Percentiles rank a stretch among this genome's conserved stretches.
phyloP scores from a whole-genome alignment of 2,888 invertebrate species.

The Dermolepida albohirtum region DNA sequence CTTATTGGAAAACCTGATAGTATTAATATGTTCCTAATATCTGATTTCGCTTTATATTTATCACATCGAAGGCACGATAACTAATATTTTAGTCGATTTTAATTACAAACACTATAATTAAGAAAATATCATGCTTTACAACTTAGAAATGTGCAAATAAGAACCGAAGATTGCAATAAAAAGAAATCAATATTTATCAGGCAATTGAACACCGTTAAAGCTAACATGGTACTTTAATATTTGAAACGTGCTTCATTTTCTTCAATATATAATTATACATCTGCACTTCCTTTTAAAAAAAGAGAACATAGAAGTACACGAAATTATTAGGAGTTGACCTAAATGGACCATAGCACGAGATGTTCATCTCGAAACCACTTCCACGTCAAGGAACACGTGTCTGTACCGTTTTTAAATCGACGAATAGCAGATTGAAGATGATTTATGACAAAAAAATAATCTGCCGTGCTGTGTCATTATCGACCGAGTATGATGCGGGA shows the following conservation, averaged over 20 bases:
- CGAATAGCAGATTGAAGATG: conserved; percentile 33
- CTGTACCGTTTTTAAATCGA: conserved; percentile 24
- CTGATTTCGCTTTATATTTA: too few species aligned
- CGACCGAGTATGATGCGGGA: conserved; percentile 1
- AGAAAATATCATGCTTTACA: too few species aligned
- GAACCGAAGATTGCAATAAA: too few species aligned
- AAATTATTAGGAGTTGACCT: conserved; percentile 25
- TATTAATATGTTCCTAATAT: too few species aligned
- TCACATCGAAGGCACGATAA: too few species aligned
- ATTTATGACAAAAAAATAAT: conserved; percentile 33
- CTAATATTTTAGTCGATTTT: too few species aligned
- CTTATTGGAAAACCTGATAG: too few species aligned
- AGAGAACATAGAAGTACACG: conserved; percentile 16
- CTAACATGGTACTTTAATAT: not conserved
- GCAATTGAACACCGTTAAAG: too few species aligned
- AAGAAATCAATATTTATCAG: too few species aligned
- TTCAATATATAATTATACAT: conserved; percentile 20
- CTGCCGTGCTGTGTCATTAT: conserved; percentile 28
- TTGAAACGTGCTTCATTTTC: not conserved
- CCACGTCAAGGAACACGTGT: conserved; percentile 26
- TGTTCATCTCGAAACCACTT: conserved; percentile 21
- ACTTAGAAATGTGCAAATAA: too few species aligned
- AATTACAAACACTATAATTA: too few species aligned
- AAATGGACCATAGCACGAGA: conserved; percentile 30
- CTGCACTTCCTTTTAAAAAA: conserved; percentile 11